Evolutionary conservation across 2,797 vertebrate genomes (phyloP), one percentile per base, ranked within the genome.

Genomic region (Hemibagrus guttatus): DNA sequence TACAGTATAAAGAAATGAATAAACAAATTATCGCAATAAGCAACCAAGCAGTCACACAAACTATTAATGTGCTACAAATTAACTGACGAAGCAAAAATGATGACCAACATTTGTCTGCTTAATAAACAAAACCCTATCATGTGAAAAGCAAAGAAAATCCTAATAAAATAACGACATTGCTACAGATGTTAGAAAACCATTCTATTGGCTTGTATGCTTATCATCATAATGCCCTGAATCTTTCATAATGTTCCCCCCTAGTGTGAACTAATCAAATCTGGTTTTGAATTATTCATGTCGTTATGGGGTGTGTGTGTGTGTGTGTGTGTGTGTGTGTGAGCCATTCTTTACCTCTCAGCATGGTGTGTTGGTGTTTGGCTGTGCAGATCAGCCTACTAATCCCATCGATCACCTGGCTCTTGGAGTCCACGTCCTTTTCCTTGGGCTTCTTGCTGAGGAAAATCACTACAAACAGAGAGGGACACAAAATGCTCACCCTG

Each of bases 331-430:
- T 54, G 68, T 68, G 81, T 68, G 72, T 78, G 35, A 11, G 54
- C 17, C 26, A 39, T 31, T 68, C 3, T 58, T 89, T 88, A 94
- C 94, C 95, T 93, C 91, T 95, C 72, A 95, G 92, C 92, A 92
- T 93, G 72, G 93, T 94, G 91, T 95, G 94, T 85, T 95, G 95
- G 87, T 95, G 93, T 88, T 95, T 95, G 88, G 94, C 94, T 0
- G 95, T 94, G 83, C 95, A 95, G 92, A 95, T 95, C 78, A 95
- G 87, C 26, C 95, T 87, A 79, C 94, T 95, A 91, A 95, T 95
- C 61, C 94, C 94, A 59, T 95, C 94, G 0, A 95, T 95, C 90
- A 93, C 89, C 89, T 95, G 95, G 89, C 94, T 95, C 88, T 93
- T 93, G 0, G 94, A 94, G 90, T 95, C 94, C 52, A 94, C 85